A percentile compares a stretch with the other conserved stretches of the same genome.
Evolutionary conservation across 2,113 vertebrate species (phyloP).

Genomic region (Macquaria ambigua): DNA sequence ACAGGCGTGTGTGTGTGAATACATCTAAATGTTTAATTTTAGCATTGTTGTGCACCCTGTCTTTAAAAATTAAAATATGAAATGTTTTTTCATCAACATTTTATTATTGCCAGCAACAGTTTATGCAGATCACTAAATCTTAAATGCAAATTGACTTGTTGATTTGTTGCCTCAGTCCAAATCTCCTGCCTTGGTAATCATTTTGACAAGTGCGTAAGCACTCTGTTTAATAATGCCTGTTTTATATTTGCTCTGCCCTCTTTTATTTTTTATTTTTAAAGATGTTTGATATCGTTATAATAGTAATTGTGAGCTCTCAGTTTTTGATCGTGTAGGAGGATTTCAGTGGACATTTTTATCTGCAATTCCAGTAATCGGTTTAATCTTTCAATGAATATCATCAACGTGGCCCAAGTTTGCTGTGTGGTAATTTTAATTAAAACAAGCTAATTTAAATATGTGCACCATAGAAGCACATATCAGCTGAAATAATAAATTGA

Average conservation of each 20-base stretch:
- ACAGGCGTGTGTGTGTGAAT: background rate
- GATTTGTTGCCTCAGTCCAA: constrained; percentile 8
- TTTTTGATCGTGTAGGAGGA: background rate
- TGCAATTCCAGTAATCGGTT: background rate
- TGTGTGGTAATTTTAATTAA: background rate
- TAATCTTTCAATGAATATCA: background rate
- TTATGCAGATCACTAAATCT: background rate
- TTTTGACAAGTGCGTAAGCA: constrained; percentile 4
- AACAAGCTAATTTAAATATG: background rate
- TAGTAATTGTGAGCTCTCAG: background rate
- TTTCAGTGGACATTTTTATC: background rate
- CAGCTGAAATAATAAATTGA: background rate
- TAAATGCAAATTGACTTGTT: background rate
- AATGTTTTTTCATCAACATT: background rate
- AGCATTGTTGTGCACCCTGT: background rate
- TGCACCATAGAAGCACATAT: background rate
- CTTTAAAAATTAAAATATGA: background rate
- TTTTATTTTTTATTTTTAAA: background rate
- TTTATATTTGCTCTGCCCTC: constrained; percentile 3
- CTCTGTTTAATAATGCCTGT: background rate
- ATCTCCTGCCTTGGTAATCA: background rate
- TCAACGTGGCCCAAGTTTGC: background rate
- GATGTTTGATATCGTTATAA: background rate
- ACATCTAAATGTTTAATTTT: background rate
- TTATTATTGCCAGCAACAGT: background rate